Conservation (phyloP, 2,888 invertebrate species). For the Spisula subtruncata region DNA sequence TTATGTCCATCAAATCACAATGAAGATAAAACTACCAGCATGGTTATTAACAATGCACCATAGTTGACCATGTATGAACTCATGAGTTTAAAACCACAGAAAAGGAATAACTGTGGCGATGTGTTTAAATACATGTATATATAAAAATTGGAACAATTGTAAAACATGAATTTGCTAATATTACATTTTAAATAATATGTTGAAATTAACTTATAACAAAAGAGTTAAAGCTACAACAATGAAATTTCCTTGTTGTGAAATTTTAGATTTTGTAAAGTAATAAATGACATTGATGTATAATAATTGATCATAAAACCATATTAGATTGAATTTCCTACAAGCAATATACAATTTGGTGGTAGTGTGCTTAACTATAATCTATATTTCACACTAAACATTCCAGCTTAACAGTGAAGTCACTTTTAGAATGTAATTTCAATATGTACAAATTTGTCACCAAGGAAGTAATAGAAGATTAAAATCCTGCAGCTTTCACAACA, state of each 20-base stretch:
- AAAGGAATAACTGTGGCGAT: too few relatives aligned
- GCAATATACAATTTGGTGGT: background rate
- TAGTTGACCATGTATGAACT: too few relatives aligned
- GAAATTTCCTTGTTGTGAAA: background rate
- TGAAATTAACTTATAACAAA: background rate
- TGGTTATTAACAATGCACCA: too few relatives aligned
- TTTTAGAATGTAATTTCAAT: slow-evolving; percentile 5
- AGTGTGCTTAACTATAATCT: background rate
- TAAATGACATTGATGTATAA: background rate
- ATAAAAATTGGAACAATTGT: too few relatives aligned
- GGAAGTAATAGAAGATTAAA: background rate
- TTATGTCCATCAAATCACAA: too few relatives aligned
- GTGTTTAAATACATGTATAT: too few relatives aligned
- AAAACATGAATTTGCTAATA: background rate
- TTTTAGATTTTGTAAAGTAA: too few relatives aligned
- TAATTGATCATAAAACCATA: background rate
- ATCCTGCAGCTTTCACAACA: background rate
- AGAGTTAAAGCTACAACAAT: background rate
- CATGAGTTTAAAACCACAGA: too few relatives aligned
- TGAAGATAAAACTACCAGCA: too few relatives aligned
- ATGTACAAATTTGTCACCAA: slow-evolving; percentile 2
- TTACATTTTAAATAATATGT: background rate
- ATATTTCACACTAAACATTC: background rate
- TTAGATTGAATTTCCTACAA: background rate
- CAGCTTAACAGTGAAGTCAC: background rate